A percentile compares a stretch with the other conserved stretches of the same genome.
Conservation (phyloP, 2,113 vertebrate species). For the Theristicus caerulescens region DNA sequence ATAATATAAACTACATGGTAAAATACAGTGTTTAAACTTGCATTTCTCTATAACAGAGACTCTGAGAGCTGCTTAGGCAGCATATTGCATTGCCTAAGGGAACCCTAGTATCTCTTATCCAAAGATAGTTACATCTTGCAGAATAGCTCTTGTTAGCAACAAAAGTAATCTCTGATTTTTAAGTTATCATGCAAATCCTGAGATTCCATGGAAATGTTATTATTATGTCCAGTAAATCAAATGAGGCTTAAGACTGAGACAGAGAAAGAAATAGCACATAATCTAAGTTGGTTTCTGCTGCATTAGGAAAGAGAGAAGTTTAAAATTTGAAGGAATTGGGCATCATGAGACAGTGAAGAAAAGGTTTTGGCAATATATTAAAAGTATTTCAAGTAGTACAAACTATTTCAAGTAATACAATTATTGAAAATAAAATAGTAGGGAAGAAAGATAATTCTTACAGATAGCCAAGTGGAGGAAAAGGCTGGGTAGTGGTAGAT, state of each 20-base stretch:
- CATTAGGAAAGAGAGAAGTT: not conserved
- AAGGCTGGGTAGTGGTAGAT: not conserved
- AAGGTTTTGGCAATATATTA: not conserved
- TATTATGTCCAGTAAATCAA: not conserved
- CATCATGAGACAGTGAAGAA: not conserved
- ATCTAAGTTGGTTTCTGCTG: not conserved
- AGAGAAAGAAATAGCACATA: not conserved
- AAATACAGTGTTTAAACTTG: not conserved
- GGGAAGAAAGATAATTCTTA: not conserved
- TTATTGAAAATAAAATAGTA: not conserved
- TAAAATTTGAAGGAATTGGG: not conserved
- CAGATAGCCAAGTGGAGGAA: not conserved
- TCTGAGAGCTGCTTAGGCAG: not conserved
- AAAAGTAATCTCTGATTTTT: not conserved
- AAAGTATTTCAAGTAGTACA: not conserved
- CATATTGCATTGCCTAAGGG: not conserved
- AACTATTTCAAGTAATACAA: not conserved
- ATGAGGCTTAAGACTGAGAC: not conserved
- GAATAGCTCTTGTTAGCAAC: not conserved
- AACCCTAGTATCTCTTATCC: not conserved
- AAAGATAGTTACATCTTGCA: not conserved
- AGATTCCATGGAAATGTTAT: not conserved
- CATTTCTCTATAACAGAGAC: not conserved
- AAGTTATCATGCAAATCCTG: not conserved
- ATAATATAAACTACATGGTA: not conserved